Conservation (phyloP, 2,113 vertebrate species). For the Serinus canaria region DNA sequence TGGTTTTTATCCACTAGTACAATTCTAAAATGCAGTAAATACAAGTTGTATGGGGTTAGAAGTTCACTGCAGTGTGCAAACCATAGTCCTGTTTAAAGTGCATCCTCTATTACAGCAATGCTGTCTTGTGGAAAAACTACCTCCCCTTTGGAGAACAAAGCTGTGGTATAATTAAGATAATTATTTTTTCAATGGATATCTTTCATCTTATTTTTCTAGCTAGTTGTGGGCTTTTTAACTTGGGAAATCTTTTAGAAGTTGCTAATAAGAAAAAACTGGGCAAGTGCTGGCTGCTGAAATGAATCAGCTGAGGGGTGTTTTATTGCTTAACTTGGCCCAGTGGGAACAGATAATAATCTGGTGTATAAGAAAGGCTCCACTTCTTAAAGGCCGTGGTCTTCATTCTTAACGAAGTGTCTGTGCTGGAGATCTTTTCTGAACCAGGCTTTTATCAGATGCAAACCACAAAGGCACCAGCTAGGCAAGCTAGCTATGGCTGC, state of each 20-base stretch:
- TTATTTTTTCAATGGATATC: not conserved
- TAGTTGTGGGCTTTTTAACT: not conserved
- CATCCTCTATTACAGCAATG: not conserved
- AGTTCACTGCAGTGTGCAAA: not conserved
- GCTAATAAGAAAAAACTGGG: not conserved
- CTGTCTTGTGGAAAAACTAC: not conserved
- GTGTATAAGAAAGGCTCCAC: not conserved
- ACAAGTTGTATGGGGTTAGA: not conserved
- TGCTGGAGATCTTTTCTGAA: not conserved
- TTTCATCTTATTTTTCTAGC: not conserved
- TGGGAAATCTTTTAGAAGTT: not conserved
- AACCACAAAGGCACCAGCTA: not conserved
- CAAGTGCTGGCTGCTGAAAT: not conserved
- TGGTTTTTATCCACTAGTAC: not conserved
- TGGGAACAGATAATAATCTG: not conserved
- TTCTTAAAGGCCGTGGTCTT: not conserved
- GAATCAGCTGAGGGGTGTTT: not conserved
- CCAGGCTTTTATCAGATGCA: not conserved
- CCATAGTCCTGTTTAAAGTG: not conserved
- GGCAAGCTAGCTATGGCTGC: not conserved
- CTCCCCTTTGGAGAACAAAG: not conserved
- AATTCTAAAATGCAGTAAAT: not conserved
- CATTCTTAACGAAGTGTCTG: not conserved
- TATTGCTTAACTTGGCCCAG: not conserved
- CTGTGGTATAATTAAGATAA: slow-evolving; percentile 25